These are phyloP conservation scores for Steinernema carpocapsae DNA, from an alignment of 2,888 invertebrate genomes.

Conservation along the genomic window DNA sequence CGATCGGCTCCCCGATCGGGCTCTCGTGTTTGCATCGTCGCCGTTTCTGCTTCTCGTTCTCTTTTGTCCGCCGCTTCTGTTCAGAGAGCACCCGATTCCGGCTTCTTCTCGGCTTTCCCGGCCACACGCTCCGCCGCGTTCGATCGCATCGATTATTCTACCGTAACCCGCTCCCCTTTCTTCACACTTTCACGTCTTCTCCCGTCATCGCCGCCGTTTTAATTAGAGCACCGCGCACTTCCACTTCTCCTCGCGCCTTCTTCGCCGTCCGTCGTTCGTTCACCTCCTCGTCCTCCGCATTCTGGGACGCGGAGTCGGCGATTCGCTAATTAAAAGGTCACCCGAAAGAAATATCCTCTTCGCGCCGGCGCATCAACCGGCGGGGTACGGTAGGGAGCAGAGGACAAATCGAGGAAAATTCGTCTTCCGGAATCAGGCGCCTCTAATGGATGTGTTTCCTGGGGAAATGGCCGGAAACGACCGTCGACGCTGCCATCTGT, in stretches of 20 bases:
- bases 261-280: conserved; percentile 14
- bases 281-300: conserved; percentile 16
- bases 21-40: background rate
- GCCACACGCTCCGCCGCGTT: conserved; percentile 20
- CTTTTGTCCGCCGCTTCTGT: conserved; percentile 26
- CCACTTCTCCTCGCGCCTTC: background rate
- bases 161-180: conserved; percentile 23
- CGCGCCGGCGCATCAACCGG: conserved; percentile 12
- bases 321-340: conserved; percentile 35
- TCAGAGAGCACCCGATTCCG: conserved; percentile 4
- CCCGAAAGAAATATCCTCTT: background rate
- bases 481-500: conserved; percentile 15
- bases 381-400: conserved; percentile 12
- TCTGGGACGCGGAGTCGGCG: conserved; percentile 11
- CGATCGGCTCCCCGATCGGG: background rate
- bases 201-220: conserved; percentile 23
- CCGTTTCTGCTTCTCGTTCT: background rate
- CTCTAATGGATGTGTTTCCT: conserved; percentile 30
- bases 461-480: conserved; percentile 29
- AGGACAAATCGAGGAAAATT: background rate
- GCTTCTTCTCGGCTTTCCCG: conserved; percentile 17
- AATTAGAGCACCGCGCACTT: conserved; percentile 30
- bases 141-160: conserved; percentile 33
- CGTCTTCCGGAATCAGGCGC: conserved; percentile 30
- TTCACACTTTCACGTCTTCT: conserved; percentile 18